Evolutionary conservation across 2,113 vertebrate species (phyloP), one percentile per base, ranked within the genome.

Genomic region (Rallus limicola): DNA sequence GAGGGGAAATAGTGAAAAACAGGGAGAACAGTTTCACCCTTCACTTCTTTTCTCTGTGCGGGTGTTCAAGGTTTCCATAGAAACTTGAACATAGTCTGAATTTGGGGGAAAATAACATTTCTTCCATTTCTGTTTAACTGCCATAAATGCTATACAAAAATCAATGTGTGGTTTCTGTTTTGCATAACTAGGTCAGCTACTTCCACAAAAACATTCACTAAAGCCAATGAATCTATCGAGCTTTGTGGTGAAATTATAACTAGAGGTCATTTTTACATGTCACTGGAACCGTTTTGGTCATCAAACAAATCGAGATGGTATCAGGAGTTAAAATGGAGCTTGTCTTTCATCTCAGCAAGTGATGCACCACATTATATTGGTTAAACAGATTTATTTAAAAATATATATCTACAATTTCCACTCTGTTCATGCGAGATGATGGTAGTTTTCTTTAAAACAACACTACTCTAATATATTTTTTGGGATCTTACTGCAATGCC

Each of bases 31-130:
- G 11, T 82, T 88, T 88, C 75, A 82, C 69, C 48, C n/a, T 92
- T 86, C 88, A 48, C 65, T 94, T 10, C 80, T 88, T 75, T 53
- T 78, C 48, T 90, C 34, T 69, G n/a, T 48, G 53, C 48, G 90
- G 83, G 65, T 93, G 79, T 82, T 84, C 60, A 82, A 8, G 46
- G 90, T 95, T 96, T 82, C 95, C 93, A 87, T 84, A 92, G 95
- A 92, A 95, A 96, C 86, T 87, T 70, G 65, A 93, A 65, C 25
- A 29, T 36, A 69, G 33, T 13, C 11, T 86, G 77, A 93, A 76
- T 90, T 86, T 82, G 7, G 48, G 64, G 42, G 19, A 46, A 88
- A 86, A 86, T 31, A 86, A 19, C 10, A 31, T 90, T 92, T 90
- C 25, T 64, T 82, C 38, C 13, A 50, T 71, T 86, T 78, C 40